These are phyloP conservation scores for Frieseomelitta varia DNA, from an alignment of 1,140 invertebrate species.

Conservation along the genomic window DNA sequence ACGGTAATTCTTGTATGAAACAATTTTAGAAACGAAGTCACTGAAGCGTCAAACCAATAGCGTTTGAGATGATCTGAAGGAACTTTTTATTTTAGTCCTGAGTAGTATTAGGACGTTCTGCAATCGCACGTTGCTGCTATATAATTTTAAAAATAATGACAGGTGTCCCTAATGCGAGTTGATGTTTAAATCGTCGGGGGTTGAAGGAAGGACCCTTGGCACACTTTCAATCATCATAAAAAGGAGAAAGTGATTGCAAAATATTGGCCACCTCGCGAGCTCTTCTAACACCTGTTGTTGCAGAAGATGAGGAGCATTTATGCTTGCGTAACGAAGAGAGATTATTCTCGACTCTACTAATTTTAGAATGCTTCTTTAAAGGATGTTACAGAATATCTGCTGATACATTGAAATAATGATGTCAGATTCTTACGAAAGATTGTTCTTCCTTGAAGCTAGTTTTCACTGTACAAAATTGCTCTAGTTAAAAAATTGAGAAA, in stretches of 20 bases:
- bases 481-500: too few species aligned
- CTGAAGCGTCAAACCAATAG: not conserved
- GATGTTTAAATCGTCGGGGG: not conserved
- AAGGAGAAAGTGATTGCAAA: not conserved
- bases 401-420: not conserved
- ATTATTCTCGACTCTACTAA: not conserved
- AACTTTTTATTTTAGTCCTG: not conserved
- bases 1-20: too few species aligned
- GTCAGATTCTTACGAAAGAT: not conserved
- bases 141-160: not conserved
- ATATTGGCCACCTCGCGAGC: not conserved
- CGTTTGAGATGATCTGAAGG: too few species aligned
- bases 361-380: not conserved
- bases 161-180: not conserved
- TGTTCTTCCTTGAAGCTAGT: not conserved
- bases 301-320: not conserved
- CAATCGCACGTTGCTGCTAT: not conserved
- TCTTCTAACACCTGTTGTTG: not conserved
- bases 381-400: not conserved
- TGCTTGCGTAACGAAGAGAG: not conserved
- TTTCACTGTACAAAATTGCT: too few species aligned
- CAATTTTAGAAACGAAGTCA: not conserved
- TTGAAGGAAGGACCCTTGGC: not conserved
- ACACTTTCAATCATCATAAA: not conserved
- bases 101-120: not conserved